Evolutionary conservation across 2,888 invertebrate species (phyloP), one percentile per base, ranked within the genome.

Genomic region (Theodoxus fluviatilis): DNA sequence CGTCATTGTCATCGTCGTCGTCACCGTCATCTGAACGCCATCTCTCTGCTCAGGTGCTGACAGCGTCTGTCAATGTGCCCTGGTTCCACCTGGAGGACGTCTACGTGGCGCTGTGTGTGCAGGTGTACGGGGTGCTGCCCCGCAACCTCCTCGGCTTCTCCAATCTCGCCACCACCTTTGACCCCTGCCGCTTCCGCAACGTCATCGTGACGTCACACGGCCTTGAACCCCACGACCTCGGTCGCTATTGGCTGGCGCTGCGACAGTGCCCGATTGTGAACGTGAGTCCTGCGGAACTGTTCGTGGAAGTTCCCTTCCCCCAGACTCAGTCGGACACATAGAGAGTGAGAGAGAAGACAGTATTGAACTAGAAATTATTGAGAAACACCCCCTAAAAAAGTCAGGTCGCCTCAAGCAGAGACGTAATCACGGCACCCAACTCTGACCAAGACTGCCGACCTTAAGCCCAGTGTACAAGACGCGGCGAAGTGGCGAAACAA

Each of bases 1-100:
- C n/a, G n/a, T n/a, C n/a, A n/a, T n/a, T n/a, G n/a, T n/a, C n/a
- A n/a, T n/a, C n/a, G n/a, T n/a, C n/a, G n/a, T n/a, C n/a, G n/a
- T n/a, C n/a, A n/a, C n/a, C n/a, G n/a, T n/a, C n/a, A n/a, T n/a
- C n/a, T n/a, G n/a, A n/a, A n/a, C n/a, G n/a, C n/a, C n/a, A n/a
- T n/a, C n/a, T n/a, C n/a, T n/a, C n/a, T n/a, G n/a, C n/a, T n/a
- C n/a, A n/a, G n/a, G 69, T 81, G 49, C 65, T 81, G 18, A 68
- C 65, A 31, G 69, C 73, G 0, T 79, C 81, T 0, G 66, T 55
- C 49, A 76, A 79, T 64, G 75, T 83, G 59, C 81, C 81, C 25
- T 83, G 79, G 68, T 81, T 83, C 66, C 76, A 81, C 67, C 61
- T 83, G 25, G 83, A 83, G 64, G 83, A 83, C 71, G 81, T 83